A percentile compares a stretch with the other conserved stretches of the same genome.
phyloP scores from a whole-genome alignment of 2,797 vertebrate genomes.

The Mormyrops boulengeri region DNA sequence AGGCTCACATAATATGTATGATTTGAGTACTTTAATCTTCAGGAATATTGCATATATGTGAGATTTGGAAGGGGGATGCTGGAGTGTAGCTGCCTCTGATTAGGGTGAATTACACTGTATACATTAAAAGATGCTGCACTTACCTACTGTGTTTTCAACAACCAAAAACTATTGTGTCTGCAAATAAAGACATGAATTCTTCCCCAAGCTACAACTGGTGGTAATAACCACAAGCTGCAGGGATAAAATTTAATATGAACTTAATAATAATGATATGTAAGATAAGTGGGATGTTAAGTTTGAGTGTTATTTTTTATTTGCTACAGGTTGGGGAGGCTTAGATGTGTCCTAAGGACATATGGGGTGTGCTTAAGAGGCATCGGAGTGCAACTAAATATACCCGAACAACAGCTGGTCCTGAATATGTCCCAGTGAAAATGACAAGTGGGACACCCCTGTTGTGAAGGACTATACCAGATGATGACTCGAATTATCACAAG shows the following conservation, averaged over 20 bases:
- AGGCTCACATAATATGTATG: background rate
- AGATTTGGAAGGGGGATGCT: background rate
- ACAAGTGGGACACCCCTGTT: background rate
- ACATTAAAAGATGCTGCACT: background rate
- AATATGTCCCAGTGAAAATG: background rate
- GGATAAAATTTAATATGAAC: background rate
- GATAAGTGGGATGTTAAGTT: background rate
- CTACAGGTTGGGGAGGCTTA: background rate
- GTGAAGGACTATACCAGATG: background rate
- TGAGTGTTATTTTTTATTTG: background rate
- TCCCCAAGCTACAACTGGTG: background rate
- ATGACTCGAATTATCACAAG: background rate
- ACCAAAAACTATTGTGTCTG: background rate
- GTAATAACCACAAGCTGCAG: background rate
- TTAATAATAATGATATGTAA: background rate
- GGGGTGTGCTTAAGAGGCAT: background rate
- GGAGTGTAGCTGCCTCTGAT: background rate
- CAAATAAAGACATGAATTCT: background rate
- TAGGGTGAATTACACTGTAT: background rate
- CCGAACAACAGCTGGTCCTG: slow-evolving; percentile 1
- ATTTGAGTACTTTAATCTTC: background rate
- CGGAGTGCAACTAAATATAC: background rate
- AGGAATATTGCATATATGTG: background rate
- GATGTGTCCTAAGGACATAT: background rate
- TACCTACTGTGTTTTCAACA: background rate